Percentiles rank a stretch among this genome's conserved stretches.
Conservation (phyloP, 2,797 vertebrate genomes). For the Oophaga sylvatica region DNA sequence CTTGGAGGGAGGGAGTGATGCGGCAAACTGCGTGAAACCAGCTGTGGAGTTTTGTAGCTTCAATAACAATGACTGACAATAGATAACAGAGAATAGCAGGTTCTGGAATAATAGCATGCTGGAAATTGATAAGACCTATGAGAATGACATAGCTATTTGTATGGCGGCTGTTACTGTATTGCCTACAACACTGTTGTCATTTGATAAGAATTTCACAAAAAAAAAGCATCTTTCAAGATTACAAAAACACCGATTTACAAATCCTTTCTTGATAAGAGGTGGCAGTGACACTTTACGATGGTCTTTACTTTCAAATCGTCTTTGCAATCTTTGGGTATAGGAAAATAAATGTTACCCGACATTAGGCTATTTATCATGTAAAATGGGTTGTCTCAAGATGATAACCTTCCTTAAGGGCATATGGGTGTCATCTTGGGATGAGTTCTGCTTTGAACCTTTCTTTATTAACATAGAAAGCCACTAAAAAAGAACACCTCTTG, state of each 20-base stretch:
- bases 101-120: not conserved
- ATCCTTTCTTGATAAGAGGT: not conserved
- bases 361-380: no score
- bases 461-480: no score
- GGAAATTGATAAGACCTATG: not conserved
- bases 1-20: not conserved
- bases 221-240: not conserved
- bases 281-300: not conserved
- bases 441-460: no score
- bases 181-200: not conserved
- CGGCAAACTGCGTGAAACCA: not conserved
- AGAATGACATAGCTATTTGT: conserved; percentile 9
- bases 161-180: not conserved
- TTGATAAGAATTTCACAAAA: not conserved
- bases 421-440: no score
- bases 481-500: no score
- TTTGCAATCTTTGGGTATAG: not conserved
- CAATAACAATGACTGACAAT: conserved; percentile 10
- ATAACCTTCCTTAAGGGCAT: no score
- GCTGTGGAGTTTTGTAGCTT: not conserved
- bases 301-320: not conserved
- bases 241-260: not conserved
- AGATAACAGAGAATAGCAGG: not conserved
- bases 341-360: not conserved
- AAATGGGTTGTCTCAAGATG: no score